These are phyloP conservation scores for Gerris lacustris DNA, from an alignment of 2,888 invertebrate species.

Conservation along the genomic window DNA sequence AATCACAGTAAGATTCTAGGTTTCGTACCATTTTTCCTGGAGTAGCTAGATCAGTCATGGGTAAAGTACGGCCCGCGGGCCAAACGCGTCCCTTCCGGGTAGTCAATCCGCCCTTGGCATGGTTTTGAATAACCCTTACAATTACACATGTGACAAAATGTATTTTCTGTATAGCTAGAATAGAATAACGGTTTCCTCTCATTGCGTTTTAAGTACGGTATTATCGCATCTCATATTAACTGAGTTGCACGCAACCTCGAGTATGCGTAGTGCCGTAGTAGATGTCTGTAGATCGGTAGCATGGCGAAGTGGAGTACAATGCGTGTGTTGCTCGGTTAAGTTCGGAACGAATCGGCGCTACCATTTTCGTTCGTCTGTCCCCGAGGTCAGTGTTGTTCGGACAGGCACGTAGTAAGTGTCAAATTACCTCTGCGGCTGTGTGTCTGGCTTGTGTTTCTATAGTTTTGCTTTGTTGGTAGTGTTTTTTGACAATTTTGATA, in stretches of 20 bases:
- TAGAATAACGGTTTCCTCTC: neutral
- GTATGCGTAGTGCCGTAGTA: too few relatives aligned
- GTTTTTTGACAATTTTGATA: conserved; percentile 12
- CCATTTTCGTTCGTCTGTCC: conserved; percentile 8
- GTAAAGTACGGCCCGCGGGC: conserved; percentile 7
- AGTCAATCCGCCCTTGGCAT: conserved; percentile 3
- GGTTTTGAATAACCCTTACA: conserved; percentile 10
- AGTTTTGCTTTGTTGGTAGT: neutral
- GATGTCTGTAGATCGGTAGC: too few relatives aligned
- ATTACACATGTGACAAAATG: conserved; percentile 3
- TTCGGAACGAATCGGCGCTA: conserved; percentile 7
- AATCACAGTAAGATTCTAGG: too few relatives aligned
- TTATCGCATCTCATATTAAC: too few relatives aligned
- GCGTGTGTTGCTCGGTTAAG: conserved; percentile 10
- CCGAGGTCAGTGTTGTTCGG: conserved; percentile 11
- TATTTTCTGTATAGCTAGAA: neutral
- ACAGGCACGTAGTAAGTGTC: neutral
- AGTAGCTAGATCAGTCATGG: neutral
- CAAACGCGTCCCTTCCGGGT: conserved; percentile 9
- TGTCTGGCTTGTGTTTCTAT: conserved; percentile 10
- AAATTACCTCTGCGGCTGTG: conserved; percentile 9
- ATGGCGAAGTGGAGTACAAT: neutral
- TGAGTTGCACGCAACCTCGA: too few relatives aligned
- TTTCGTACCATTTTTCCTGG: neutral
- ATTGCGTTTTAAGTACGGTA: too few relatives aligned